phyloP scores from a whole-genome alignment of 2,113 vertebrate species.

The Phalacrocorax brasilianus region DNA sequence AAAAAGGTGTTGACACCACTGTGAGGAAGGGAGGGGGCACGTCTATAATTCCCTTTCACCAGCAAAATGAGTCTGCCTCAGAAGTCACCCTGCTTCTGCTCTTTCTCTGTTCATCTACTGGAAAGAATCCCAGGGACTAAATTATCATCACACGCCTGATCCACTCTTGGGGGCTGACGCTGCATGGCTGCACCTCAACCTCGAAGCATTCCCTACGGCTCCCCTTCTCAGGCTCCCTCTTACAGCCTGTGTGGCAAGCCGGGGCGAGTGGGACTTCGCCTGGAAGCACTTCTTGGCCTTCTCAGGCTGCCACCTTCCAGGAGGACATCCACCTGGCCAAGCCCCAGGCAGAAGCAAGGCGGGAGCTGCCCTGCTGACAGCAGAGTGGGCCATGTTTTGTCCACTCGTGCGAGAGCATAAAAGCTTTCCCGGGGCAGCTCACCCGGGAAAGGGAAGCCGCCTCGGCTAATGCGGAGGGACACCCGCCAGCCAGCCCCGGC shows the following conservation, averaged over 20 bases:
- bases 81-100: not conserved
- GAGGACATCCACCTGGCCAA: not conserved
- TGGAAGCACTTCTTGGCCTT: not conserved
- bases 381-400: fast-evolving
- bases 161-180: not conserved
- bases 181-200: not conserved
- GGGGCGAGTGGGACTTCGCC: not conserved
- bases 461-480: fast-evolving
- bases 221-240: not conserved
- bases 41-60: not conserved
- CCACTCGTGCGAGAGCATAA: not conserved
- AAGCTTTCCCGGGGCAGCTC: no score
- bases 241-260: not conserved
- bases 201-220: fast-evolving
- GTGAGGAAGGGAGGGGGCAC: not conserved
- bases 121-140: not conserved
- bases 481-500: not conserved
- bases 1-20: not conserved
- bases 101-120: not conserved
- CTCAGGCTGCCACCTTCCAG: not conserved
- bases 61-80: not conserved
- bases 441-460: fast-evolving
- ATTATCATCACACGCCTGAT: not conserved
- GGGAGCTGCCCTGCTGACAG: not conserved
- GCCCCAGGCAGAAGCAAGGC: not conserved